Evolutionary conservation across 1,140 invertebrate genomes (phyloP).

Genomic region (Lepidurus packardi): DNA sequence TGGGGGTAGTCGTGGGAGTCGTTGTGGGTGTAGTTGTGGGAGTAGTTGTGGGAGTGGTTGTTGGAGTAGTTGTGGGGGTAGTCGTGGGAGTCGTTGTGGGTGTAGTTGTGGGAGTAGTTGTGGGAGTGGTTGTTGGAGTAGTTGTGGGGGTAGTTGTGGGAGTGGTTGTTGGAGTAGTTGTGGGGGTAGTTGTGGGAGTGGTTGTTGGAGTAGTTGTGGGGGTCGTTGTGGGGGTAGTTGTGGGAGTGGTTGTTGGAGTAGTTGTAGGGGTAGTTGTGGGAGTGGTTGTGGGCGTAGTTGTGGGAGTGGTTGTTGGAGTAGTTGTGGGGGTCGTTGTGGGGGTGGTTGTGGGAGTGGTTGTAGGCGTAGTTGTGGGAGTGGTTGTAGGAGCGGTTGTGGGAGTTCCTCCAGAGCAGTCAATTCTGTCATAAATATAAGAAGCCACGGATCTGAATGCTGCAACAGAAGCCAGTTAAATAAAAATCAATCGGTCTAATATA

Average conservation of each 20-base stretch:
- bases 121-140: background rate
- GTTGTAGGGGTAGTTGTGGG: background rate
- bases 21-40: background rate
- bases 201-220: background rate
- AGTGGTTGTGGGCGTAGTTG: background rate
- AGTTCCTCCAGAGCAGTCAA: slow-evolving; percentile 9
- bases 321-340: background rate
- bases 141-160: too few relatives aligned
- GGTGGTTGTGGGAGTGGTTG: background rate
- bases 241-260: background rate
- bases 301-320: background rate
- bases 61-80: background rate
- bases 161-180: background rate
- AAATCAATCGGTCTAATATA: background rate
- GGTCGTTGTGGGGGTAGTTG: background rate
- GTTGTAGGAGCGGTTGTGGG: background rate
- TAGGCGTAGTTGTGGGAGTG: background rate
- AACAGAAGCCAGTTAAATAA: background rate
- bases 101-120: background rate
- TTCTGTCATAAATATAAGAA: background rate
- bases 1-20: background rate
- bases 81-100: too few relatives aligned
- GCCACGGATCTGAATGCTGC: background rate
- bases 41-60: background rate
- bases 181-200: background rate